Percentiles rank a stretch among this genome's conserved stretches.
Evolutionary conservation across 2,888 invertebrate species (phyloP).

Genomic region (Eledona agricola): DNA sequence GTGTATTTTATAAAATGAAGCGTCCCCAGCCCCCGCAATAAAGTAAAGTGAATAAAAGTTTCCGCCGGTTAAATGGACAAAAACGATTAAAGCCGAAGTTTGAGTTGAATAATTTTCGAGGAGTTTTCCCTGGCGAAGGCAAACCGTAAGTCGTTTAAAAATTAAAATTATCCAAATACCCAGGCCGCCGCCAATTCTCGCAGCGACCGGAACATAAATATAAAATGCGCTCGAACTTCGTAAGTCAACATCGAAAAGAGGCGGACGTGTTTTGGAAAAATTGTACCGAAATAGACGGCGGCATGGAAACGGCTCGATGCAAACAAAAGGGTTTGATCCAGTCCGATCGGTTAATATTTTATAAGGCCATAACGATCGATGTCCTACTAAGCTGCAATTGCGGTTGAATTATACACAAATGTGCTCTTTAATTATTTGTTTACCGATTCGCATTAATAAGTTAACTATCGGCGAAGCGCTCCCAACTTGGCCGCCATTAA

Average conservation of each 20-base stretch:
- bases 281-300: constrained; percentile 11
- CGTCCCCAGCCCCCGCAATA: constrained; percentile 6
- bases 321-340: constrained; percentile 29
- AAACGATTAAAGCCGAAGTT: constrained; percentile 27
- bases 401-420: constrained; percentile 15
- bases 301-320: constrained; percentile 25
- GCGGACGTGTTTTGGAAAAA: constrained; percentile 18
- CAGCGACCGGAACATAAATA: constrained; percentile 26
- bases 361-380: constrained; percentile 35
- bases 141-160: constrained; percentile 30
- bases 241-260: constrained; percentile 24
- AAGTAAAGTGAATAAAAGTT: constrained; percentile 32
- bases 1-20: constrained; percentile 9
- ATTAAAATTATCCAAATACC: constrained; percentile 31
- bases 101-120: constrained; percentile 24
- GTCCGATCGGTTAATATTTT: constrained; percentile 37
- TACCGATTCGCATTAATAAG: constrained; percentile 24
- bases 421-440: constrained; percentile 27
- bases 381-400: constrained; percentile 24
- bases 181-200: constrained; percentile 23
- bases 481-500: constrained; percentile 11
- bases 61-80: constrained; percentile 29
- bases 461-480: constrained; percentile 16
- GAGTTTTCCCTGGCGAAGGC: constrained; percentile 25
- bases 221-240: constrained; percentile 21